These are phyloP conservation scores for Pseudoatta argentina DNA, from an alignment of 1,140 invertebrate genomes.

Conservation along the genomic window DNA sequence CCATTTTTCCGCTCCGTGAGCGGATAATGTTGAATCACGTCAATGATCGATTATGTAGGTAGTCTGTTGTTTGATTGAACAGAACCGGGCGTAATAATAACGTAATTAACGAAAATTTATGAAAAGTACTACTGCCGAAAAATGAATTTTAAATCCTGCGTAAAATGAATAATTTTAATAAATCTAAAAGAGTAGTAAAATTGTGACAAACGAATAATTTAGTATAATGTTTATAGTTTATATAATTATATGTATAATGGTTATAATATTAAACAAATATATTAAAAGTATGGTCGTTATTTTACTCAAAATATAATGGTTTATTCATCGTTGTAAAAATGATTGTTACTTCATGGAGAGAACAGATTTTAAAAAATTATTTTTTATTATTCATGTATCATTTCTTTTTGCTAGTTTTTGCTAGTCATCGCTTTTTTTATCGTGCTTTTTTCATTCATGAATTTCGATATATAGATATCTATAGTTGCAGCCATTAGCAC, in stretches of 20 bases:
- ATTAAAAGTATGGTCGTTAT: background rate
- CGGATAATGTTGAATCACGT: slow-evolving; percentile 54
- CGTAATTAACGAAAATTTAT: slow-evolving; percentile 15
- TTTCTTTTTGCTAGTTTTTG: background rate
- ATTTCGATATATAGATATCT: slow-evolving; percentile 4
- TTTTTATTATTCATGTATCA: background rate
- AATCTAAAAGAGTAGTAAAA: background rate
- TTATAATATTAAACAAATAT: background rate
- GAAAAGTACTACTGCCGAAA: background rate
- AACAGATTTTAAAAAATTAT: background rate
- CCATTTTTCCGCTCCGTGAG: slow-evolving; percentile 43
- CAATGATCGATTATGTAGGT: slow-evolving; percentile 59
- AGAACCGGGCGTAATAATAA: slow-evolving; percentile 1
- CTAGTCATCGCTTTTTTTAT: background rate
- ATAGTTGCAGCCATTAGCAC: background rate
- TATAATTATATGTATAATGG: too few species aligned
- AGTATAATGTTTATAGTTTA: background rate
- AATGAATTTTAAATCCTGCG: background rate
- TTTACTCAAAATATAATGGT: background rate
- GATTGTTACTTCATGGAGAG: background rate
- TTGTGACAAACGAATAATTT: background rate
- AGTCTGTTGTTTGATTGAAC: slow-evolving; percentile 41
- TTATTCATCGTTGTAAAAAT: slow-evolving; percentile 1
- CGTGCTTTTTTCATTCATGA: background rate
- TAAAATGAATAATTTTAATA: background rate